phyloP scores from a whole-genome alignment of 2,113 vertebrate genomes.

The Sturnus vulgaris region DNA sequence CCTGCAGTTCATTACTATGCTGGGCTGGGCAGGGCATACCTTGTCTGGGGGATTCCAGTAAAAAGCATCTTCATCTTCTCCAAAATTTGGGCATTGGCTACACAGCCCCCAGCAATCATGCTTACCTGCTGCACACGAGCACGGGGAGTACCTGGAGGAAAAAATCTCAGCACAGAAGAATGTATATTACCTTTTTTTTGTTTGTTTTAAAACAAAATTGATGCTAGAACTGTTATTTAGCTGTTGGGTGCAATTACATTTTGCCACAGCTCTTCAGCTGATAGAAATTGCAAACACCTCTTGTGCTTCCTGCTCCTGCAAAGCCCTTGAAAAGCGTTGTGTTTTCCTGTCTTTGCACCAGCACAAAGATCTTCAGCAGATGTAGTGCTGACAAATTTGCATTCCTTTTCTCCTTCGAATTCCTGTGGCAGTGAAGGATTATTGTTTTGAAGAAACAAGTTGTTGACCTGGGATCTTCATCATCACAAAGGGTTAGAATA shows the following conservation, averaged over 20 bases:
- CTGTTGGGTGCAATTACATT: background rate
- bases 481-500: background rate
- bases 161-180: background rate
- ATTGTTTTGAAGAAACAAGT: background rate
- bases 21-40: background rate
- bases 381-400: accelerated
- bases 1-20: background rate
- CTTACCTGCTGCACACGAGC: accelerated
- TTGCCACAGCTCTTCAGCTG: background rate
- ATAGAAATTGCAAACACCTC: background rate
- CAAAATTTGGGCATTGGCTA: too few species aligned
- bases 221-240: background rate
- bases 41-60: accelerated
- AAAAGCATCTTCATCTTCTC: background rate
- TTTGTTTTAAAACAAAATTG: background rate
- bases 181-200: too few species aligned
- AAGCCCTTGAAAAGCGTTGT: accelerated
- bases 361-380: background rate
- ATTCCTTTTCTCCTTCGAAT: accelerated
- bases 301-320: background rate
- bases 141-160: accelerated
- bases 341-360: background rate
- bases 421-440: background rate
- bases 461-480: background rate
- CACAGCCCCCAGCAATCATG: background rate